Conservation (phyloP, 2,113 vertebrate genomes). For the Zosterops pallidus region DNA sequence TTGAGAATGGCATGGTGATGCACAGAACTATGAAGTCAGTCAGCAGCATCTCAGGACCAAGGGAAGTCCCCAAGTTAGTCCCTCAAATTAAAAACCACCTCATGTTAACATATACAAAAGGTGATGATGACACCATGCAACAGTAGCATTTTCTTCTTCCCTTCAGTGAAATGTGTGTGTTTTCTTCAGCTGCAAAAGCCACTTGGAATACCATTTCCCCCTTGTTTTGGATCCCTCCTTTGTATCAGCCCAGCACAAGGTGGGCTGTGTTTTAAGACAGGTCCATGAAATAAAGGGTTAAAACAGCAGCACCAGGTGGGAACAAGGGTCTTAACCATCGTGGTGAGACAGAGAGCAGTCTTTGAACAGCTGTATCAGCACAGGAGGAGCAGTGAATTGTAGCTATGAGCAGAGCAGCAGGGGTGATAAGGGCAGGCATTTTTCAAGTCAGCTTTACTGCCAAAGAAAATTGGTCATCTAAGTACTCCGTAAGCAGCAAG, state of each 20-base stretch:
- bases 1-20: not conserved
- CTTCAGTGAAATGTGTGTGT: not conserved
- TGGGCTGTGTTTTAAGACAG: fast-evolving
- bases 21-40: not conserved
- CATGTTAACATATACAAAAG: not conserved
- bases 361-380: not conserved
- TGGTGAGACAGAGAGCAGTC: not conserved
- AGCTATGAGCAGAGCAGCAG: not conserved
- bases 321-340: not conserved
- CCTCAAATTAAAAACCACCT: not conserved
- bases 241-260: not conserved
- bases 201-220: not conserved
- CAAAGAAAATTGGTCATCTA: not conserved
- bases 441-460: not conserved
- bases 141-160: not conserved
- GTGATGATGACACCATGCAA: not conserved
- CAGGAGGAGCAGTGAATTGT: not conserved
- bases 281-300: not conserved
- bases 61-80: not conserved
- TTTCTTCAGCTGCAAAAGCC: not conserved
- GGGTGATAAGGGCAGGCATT: not conserved
- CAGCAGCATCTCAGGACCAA: not conserved
- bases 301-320: not conserved
- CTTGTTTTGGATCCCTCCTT: not conserved
- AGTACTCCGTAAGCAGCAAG: not conserved